Conservation (phyloP, 2,888 invertebrate species). For the Cenopis cana region DNA sequence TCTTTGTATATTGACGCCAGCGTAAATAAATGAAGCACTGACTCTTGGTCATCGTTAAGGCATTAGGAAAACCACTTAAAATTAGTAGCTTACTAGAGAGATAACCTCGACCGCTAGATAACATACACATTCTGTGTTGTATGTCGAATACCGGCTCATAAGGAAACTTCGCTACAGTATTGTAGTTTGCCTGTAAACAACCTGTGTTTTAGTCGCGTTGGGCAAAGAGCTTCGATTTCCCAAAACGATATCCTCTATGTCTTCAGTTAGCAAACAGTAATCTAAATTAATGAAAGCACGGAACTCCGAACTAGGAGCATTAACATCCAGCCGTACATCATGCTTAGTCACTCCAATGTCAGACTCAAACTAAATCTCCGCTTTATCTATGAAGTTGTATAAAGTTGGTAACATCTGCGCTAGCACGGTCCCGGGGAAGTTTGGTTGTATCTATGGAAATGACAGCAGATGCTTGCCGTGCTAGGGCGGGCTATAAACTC, state of each 20-base stretch:
- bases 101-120: no score
- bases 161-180: no score
- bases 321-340: conserved; percentile 36
- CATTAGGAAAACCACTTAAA: no score
- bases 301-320: conserved; percentile 31
- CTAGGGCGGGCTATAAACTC: conserved; percentile 35
- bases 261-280: conserved; percentile 17
- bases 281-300: conserved; percentile 36
- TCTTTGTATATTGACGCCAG: no score
- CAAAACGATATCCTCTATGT: not conserved
- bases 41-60: no score
- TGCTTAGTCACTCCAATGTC: conserved; percentile 24
- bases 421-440: conserved; percentile 10
- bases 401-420: conserved; percentile 3
- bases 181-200: no score
- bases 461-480: conserved; percentile 8
- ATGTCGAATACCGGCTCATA: no score
- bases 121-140: no score
- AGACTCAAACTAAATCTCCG: conserved; percentile 27
- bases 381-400: conserved; percentile 34
- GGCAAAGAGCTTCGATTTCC: not conserved
- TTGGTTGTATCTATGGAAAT: not conserved
- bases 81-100: no score
- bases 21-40: no score
- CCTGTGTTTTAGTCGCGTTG: not conserved